Conservation (phyloP, 2,797 vertebrate species). For the Oreortyx pictus region DNA sequence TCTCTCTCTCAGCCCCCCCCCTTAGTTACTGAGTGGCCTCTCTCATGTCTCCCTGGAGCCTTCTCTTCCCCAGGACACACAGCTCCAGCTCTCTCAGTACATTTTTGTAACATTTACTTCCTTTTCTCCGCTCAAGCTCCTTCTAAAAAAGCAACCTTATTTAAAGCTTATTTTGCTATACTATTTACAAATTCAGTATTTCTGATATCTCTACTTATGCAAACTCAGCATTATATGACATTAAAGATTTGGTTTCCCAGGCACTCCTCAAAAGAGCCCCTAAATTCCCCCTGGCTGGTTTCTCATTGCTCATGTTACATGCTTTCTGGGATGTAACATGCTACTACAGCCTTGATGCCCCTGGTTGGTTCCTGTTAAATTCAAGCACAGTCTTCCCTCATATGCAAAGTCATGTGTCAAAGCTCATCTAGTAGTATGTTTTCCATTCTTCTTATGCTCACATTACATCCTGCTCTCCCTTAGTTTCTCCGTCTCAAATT, state of each 20-base stretch:
- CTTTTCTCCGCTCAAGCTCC: background rate
- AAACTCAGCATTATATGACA: background rate
- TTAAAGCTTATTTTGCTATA: background rate
- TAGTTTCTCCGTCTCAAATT: background rate
- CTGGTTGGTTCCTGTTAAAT: background rate
- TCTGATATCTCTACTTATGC: accelerated
- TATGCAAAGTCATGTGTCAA: background rate
- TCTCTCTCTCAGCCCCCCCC: too few relatives aligned
- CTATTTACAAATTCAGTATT: background rate
- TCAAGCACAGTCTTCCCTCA: background rate
- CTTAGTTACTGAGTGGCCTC: too few relatives aligned
- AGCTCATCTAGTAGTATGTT: background rate
- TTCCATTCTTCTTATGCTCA: background rate
- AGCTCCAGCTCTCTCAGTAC: too few relatives aligned
- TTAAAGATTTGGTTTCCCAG: background rate
- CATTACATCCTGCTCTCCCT: background rate
- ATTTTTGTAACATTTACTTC: background rate
- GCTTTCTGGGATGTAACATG: background rate
- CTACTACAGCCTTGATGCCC: background rate
- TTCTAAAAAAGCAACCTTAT: background rate
- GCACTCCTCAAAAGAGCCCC: background rate
- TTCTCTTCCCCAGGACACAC: too few relatives aligned
- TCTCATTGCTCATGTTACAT: background rate
- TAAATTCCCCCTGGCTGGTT: background rate
- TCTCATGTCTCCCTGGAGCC: too few relatives aligned